phyloP scores from a whole-genome alignment of 2,888 invertebrate genomes.

The Galerucella pusilla region DNA sequence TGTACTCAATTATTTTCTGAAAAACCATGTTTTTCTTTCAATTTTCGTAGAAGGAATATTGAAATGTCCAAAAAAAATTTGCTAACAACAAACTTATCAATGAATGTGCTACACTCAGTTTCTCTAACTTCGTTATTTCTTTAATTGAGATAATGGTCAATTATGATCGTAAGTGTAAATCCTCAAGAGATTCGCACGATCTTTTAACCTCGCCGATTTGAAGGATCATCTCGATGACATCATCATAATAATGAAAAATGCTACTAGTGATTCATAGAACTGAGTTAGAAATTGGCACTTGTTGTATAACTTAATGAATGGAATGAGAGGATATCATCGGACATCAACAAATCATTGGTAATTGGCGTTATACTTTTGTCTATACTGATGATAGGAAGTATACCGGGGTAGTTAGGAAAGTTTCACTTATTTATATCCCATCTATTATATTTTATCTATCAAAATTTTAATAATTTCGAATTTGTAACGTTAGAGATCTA shows the following conservation, averaged over 20 bases:
- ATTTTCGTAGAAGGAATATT: not conserved
- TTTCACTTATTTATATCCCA: not conserved
- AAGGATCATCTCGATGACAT: conserved; percentile 52
- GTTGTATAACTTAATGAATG: conserved; percentile 41
- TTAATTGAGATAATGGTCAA: conserved; percentile 46
- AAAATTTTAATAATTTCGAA: too few relatives aligned
- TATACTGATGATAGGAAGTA: not conserved
- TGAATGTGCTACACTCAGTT: conserved; percentile 45
- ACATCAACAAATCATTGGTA: conserved; percentile 37
- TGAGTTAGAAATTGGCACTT: conserved; percentile 43
- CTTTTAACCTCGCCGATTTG: conserved; percentile 52
- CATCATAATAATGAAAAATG: conserved; percentile 49
- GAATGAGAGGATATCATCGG: conserved; percentile 33
- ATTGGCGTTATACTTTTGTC: conserved; percentile 30
- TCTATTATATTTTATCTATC: too few relatives aligned
- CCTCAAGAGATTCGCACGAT: conserved; percentile 55
- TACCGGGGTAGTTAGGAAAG: not conserved
- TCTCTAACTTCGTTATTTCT: conserved; percentile 49
- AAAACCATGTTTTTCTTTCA: not conserved
- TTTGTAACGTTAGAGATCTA: too few relatives aligned
- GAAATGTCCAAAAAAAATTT: not conserved
- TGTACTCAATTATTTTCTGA: not conserved
- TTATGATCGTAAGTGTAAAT: conserved; percentile 48
- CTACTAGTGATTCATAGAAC: conserved; percentile 43
- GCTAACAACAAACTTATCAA: conserved; percentile 34